These are phyloP conservation scores for Manis crassicaudata DNA, from an alignment of 2,797 vertebrate species.

Conservation along the genomic window DNA sequence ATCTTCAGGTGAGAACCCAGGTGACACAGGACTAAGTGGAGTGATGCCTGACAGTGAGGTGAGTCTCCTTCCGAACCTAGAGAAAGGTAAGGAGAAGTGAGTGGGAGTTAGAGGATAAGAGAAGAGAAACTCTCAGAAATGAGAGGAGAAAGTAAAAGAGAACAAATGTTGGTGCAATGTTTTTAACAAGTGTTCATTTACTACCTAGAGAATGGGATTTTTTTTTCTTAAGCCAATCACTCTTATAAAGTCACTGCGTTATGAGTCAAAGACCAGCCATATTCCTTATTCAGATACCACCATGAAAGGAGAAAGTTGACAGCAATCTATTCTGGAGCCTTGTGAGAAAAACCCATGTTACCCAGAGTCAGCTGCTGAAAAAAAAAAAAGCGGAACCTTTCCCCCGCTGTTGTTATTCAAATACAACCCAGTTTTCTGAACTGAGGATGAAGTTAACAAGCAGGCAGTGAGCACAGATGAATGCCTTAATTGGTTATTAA, in stretches of 20 bases:
- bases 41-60: background rate
- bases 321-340: background rate
- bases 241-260: background rate
- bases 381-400: background rate
- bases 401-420: background rate
- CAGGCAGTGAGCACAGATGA: slow-evolving; percentile 12
- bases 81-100: background rate
- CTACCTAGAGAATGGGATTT: background rate
- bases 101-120: background rate
- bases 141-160: background rate
- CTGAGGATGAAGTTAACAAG: background rate
- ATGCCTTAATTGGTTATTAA: slow-evolving; percentile 66
- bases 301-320: background rate
- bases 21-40: background rate
- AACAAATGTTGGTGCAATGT: background rate
- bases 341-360: slow-evolving; percentile 11
- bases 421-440: background rate
- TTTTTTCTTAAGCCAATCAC: background rate
- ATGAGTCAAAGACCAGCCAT: background rate
- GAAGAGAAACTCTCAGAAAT: background rate
- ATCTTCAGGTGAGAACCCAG: background rate
- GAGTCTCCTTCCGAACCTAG: background rate
- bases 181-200: slow-evolving; percentile 36
- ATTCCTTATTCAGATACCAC: background rate
- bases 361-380: background rate